Evolutionary conservation across 2,888 invertebrate species (phyloP).

Genomic region (Epistrophe eligans): DNA sequence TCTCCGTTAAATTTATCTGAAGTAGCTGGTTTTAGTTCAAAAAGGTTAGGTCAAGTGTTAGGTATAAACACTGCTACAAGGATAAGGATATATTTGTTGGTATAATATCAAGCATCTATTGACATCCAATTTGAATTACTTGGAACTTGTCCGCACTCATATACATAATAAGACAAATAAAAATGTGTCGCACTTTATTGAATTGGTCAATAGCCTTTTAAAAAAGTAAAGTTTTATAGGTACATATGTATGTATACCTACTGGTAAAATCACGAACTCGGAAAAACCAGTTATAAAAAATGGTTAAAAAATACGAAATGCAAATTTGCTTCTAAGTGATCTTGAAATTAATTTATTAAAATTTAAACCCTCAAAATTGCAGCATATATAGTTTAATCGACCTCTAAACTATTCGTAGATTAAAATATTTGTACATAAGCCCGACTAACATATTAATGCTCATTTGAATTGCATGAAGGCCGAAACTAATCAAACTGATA

Average conservation of each 20-base stretch:
- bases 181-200: conserved; percentile 39
- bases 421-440: conserved; percentile 30
- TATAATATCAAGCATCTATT: conserved; percentile 35
- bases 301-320: conserved; percentile 12
- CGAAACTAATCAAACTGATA: conserved; percentile 36
- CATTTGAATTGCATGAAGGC: conserved; percentile 45
- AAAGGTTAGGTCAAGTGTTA: conserved; percentile 15
- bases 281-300: conserved; percentile 20
- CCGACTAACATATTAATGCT: conserved; percentile 9
- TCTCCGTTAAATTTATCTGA: not conserved
- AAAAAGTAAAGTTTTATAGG: conserved; percentile 6
- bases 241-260: not conserved
- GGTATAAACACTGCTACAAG: not conserved
- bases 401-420: conserved; percentile 32
- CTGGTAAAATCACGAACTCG: not conserved
- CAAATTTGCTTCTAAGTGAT: conserved; percentile 12
- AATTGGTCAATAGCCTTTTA: conserved; percentile 36
- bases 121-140: conserved; percentile 17
- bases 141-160: not conserved
- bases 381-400: conserved; percentile 58
- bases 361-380: conserved; percentile 45
- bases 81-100: conserved; percentile 13
- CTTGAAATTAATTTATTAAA: conserved; percentile 23
- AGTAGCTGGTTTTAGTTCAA: conserved; percentile 42
- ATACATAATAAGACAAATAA: not conserved